Conservation (phyloP, 2,113 vertebrate species). For the Saimiri boliviensis region DNA sequence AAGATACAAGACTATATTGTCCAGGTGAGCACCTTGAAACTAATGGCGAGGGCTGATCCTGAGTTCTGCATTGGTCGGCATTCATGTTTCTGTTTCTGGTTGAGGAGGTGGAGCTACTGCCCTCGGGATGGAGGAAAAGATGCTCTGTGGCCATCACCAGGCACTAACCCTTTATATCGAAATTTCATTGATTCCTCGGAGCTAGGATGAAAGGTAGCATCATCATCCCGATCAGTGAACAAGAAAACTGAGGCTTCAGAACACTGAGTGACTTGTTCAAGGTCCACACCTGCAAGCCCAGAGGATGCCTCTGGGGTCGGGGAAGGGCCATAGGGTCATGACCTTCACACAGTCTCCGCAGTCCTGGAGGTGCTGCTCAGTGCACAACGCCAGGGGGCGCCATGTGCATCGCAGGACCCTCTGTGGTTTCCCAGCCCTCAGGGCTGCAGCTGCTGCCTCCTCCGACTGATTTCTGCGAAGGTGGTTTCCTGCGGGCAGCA, state of each 20-base stretch:
- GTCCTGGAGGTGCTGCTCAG: accelerated
- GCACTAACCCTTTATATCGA: accelerated
- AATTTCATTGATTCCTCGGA: not conserved
- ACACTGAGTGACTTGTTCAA: not conserved
- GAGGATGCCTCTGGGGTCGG: not conserved
- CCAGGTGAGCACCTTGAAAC: accelerated
- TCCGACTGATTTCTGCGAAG: not conserved
- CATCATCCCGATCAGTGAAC: not conserved
- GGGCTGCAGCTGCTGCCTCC: accelerated
- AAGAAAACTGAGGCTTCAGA: not conserved
- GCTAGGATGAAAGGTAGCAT: not conserved
- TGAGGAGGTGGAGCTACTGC: not conserved
- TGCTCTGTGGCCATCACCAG: not conserved
- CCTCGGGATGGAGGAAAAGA: accelerated
- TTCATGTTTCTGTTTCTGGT: not conserved
- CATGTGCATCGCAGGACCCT: accelerated
- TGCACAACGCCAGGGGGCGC: accelerated
- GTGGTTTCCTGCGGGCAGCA: not conserved
- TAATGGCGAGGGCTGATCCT: not conserved
- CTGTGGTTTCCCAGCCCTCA: not conserved
- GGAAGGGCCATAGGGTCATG: not conserved
- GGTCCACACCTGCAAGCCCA: not conserved
- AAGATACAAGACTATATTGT: not conserved
- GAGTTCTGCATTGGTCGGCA: not conserved
- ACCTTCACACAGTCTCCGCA: not conserved